Base-by-base conservation (phyloP, 2,888 invertebrate genomes). In the Dyspetes luteomarginatus region DNA sequence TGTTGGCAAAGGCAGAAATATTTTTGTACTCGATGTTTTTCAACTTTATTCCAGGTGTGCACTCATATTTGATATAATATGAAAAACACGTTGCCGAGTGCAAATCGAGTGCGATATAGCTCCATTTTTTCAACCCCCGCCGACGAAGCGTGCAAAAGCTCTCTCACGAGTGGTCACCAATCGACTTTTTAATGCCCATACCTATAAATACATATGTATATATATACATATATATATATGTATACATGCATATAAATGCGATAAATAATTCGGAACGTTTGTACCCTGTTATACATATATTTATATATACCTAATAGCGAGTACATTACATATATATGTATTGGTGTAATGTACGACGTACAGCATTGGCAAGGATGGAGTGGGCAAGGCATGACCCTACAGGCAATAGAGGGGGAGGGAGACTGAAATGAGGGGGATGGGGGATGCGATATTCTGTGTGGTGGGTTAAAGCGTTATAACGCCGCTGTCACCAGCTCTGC, bases 401-500 rank as follows among this genome's bases (percentile, higher is more conserved):
- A n/a, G 45, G 45, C 15, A 15, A 15, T 15, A 1, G 1, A 15
- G 15, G 17, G 0, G 48, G 19, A 5, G 19, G 48, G 17, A 17
- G 17, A n/a, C n/a, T n/a, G n/a, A n/a, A n/a, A n/a, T n/a, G n/a
- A n/a, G 48, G 17, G 48, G 19, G 45, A 4, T 3, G 45, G 48
- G n/a, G 17, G 71, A 67, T 67, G 80, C 71, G 75, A 80, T 80
- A 80, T 80, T 76, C 71, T 71, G 52, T 76, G 65, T 75, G 71
- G 79, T 64, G 56, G 69, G 73, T 73, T 68, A 68, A 69, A 56
- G 60, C 75, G 75, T 80, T 80, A 80, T 80, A 80, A 72, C 71
- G 80, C 71, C 36, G 71, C 80, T 80, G 80, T 80, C 80, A 80
- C 75, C 80, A n/a, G 71, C 75, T 74, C 62, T 60, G 58, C 71